Evolutionary conservation across 1,140 invertebrate species (phyloP).

Genomic region (Armadillidium nasatum): DNA sequence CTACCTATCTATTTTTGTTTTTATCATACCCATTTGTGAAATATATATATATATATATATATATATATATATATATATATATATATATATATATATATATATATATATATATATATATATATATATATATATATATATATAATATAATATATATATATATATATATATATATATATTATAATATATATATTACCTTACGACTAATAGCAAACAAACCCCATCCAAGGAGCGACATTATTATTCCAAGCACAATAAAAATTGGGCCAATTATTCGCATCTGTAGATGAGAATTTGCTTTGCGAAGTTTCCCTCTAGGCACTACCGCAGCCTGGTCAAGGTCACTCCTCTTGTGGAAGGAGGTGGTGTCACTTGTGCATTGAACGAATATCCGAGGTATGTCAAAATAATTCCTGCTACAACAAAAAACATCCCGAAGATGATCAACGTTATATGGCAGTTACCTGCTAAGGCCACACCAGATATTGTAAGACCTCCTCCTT

Average conservation of each 20-base stretch:
- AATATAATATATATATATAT: too few relatives aligned
- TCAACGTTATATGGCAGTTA: conserved; percentile 34
- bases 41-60: conserved; percentile 15
- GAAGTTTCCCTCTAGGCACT: neutral
- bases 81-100: too few relatives aligned
- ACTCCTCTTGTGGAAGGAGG: neutral
- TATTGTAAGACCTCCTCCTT: conserved; percentile 35
- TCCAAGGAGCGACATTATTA: conserved; percentile 31
- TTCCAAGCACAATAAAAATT: conserved; percentile 23
- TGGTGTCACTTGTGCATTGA: conserved; percentile 3
- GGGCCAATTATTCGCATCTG: conserved; percentile 36
- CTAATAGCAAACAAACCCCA: conserved; percentile 27
- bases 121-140: too few relatives aligned
- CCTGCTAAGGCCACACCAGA: conserved; percentile 32
- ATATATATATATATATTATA: too few relatives aligned
- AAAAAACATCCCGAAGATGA: conserved; percentile 37
- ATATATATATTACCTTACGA: conserved; percentile 24
- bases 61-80: neutral
- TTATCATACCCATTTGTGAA: too few relatives aligned
- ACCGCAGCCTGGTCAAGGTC: neutral
- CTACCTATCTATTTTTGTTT: too few relatives aligned
- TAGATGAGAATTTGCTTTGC: neutral
- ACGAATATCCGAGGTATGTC: conserved; percentile 33
- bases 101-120: too few relatives aligned
- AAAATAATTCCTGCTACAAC: conserved; percentile 33